Base-by-base conservation (phyloP, 1,140 invertebrate species). In the Harpegnathos saltator region DNA sequence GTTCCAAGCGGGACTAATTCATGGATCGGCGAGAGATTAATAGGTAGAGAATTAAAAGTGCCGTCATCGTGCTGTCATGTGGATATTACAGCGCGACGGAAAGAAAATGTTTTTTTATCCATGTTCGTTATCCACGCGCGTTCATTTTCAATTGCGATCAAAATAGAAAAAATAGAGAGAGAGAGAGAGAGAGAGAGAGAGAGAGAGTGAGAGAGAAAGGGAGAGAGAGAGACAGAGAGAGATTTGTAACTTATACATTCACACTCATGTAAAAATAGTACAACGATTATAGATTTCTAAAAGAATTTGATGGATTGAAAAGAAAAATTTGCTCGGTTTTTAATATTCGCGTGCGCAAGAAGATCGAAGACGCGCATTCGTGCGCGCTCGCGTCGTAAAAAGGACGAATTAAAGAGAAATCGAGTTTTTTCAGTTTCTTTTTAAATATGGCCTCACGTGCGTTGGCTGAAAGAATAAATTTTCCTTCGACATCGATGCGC, bases 41-140 rank as follows among this genome's bases (percentile, higher is more conserved):
- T 80, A 69, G 75, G 52, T 38, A 48, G 65, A 80, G 65, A 80
- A 80, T 80, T 69, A 80, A 80, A 69, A 69, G 65, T 77, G 44
- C 15, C 59, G 38, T 22, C 58, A 26, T 75, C 26, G 48, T n/a
- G 24, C 24, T 80, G 65, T 48, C 75, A 48, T 1, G 33, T 71
- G 33, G 52, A 80, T 80, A 80, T 80, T 69, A 78, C 62, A 12
- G 19, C 24, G 17, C 22, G 52, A 69, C 33, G 33, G 38, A n/a
- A 69, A 80, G 65, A 58, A 80, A 26, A 22, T 11, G 17, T 4
- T 19, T 22, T 68, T 78, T 66, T 68, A 19, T 54, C 3, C 29
- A 38, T 4, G 19, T 38, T 14, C 11, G 19, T 26, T 17, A 3
- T 7, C 2, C 33, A 7, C 33, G 4, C 22, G 14, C 4, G 29